Base-by-base conservation (phyloP, 1,140 invertebrate genomes). In the Pogonomyrmex californicus region DNA sequence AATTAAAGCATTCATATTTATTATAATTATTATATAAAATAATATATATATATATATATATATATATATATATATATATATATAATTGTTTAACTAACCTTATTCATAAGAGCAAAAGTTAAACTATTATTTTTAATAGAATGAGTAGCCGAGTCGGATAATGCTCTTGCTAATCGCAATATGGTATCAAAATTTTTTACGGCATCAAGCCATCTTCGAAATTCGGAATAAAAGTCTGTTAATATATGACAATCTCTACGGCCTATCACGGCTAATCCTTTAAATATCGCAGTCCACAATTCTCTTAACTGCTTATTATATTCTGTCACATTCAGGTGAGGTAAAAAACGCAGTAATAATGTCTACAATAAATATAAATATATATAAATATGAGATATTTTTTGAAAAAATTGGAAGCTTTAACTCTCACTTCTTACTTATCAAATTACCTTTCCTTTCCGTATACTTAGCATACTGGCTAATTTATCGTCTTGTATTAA, bases 371-470 rank as follows among this genome's bases (percentile, higher is more conserved):
- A 23, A 82, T 60, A 85, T 17, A 68, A 4, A 85, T 62, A 10
- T 14, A 12, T 78, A 54, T 23, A 54, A 17, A 44, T 75, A 47
- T 14, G 10, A 66, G 38, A 62, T 33, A 82, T 60, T 23, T 23
- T 23, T 23, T 38, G 9, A 79, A 23, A 56, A 54, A 17, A 63
- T 70, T 79, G 47, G 70, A 60, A 38, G 5, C 51, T 30, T 41
- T 12, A 49, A 68, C 9, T 81, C 2, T 38, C 14, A 62, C 10
- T 41, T 58, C 17, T 41, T 54, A 14, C 6, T 36, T 14, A 4
- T 41, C 23, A 44, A 92, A 87, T 92, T 93, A 97, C 97, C 95
- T 97, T 97, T 92, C 97, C 97, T 91, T 98, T 98, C 85, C 97
- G 96, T 71, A 97, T 97, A 89, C 96, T 96, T 87, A 98, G 93